Base-by-base conservation (phyloP, 2,888 invertebrate genomes). In the Drosophila nr. perissopoda region DNA sequence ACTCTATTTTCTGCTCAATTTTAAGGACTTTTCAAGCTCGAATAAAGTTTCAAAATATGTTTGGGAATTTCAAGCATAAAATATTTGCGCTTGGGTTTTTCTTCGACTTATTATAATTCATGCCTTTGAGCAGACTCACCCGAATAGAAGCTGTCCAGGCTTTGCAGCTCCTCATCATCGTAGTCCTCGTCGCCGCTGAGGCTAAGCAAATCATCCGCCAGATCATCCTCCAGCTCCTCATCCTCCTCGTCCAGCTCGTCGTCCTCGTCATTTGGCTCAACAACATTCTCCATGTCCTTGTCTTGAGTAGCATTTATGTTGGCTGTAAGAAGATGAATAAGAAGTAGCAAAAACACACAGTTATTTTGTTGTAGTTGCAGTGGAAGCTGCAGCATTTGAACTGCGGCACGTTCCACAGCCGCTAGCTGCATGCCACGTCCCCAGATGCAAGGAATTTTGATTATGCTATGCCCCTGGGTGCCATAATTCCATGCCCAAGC, bases 361-460 rank as follows among this genome's bases (percentile, higher is more conserved):
- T 54, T 46, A 33, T 34, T 46, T 51, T 40, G 34, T 36, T 69
- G 51, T 34, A 33, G 66, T 36, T 77, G 81, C 81, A 65, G 60
- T 65, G 61, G 46, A 27, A 34, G 66, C 49, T 40, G 69, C 69
- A 68, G 69, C 52, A 67, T 68, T 66, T 74, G 57, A 70, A 64
- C 73, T 74, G 77, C 57, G 78, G 81, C 80, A 81, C 81, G 79
- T 81, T 68, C 59, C 66, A 61, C 61, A 75, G 77, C 69, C 70
- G 73, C 73, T 73, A 62, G 68, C 59, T 83, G 86, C 83, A 86
- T 86, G 81, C 81, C 85, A 74, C 70, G 74, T 84, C 79, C 93
- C 93, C 92, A 91, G 91, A 90, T 92, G 93, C 89, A 90, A 90
- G 91, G 91, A 92, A 92, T 93, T 93, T 93, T 93, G 93, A 93